phyloP scores from a whole-genome alignment of 2,888 invertebrate species.

The Linyphia triangularis region DNA sequence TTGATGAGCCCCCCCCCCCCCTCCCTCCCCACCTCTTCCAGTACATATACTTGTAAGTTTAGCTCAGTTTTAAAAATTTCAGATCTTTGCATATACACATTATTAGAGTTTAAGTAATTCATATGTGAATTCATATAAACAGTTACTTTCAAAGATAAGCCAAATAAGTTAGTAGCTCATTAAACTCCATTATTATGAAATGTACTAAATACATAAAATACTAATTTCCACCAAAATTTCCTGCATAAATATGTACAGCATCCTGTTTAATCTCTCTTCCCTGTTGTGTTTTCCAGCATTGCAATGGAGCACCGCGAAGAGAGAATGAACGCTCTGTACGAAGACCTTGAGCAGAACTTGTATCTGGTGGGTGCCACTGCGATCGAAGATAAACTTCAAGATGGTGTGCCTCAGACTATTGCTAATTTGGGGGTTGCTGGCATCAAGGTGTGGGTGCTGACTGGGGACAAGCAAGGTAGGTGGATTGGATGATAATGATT shows the following conservation, averaged over 20 bases:
- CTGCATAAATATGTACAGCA: not conserved
- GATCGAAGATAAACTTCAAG: conserved; percentile 99
- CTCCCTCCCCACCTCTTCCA: no score
- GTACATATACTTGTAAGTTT: no score
- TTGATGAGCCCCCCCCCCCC: no score
- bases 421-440: conserved; percentile 96
- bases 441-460: conserved; percentile 99
- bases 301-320: conserved; percentile 93
- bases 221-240: not conserved
- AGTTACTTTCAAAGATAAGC: no score
- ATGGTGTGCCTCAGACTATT: conserved; percentile 96
- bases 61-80: no score
- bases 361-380: conserved; percentile 96
- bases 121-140: no score
- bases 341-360: conserved; percentile 97
- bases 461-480: conserved; percentile 98
- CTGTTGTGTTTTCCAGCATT: conserved; percentile 79
- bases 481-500: no score
- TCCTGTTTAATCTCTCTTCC: not conserved
- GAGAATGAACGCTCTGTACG: conserved; percentile 93
- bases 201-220: not conserved
- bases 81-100: no score
- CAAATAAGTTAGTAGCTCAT: not conserved
- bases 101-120: no score
- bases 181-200: not conserved